Percentiles rank a stretch among this genome's conserved stretches.
Evolutionary conservation across 2,113 vertebrate genomes (phyloP).

Genomic region (Lepisosteus oculatus): DNA sequence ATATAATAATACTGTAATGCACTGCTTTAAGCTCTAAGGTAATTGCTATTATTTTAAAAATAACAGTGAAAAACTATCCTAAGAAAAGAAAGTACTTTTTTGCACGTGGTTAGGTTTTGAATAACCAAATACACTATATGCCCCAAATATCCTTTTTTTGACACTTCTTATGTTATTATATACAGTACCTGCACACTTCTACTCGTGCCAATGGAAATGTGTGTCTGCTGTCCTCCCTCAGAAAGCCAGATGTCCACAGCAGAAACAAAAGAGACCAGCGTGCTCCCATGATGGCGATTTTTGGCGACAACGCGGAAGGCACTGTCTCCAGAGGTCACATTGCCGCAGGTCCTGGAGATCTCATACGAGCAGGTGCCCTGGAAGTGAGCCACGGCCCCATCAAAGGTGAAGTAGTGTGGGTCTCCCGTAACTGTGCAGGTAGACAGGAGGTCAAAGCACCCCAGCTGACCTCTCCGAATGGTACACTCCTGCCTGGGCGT

Average conservation of each 20-base stretch:
- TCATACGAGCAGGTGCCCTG: conserved; percentile 70
- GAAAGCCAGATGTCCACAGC: conserved; percentile 52
- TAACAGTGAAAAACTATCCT: no score
- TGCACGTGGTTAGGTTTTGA: no score
- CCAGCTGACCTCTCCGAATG: conserved; percentile 36
- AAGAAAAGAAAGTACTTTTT: no score
- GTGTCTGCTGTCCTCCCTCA: background rate
- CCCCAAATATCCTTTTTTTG: no score
- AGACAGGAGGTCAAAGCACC: conserved; percentile 41
- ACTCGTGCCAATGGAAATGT: conserved; percentile 46
- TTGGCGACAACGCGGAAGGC: conserved; percentile 48
- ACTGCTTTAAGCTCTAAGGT: no score
- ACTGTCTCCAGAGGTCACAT: conserved; percentile 3
- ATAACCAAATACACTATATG: no score
- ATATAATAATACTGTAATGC: no score
- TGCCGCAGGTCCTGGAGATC: conserved; percentile 45
- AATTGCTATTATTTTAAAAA: no score
- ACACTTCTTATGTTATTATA: no score
- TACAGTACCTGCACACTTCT: conserved; percentile 43
- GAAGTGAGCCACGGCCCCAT: conserved; percentile 63
- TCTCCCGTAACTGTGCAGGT: conserved; percentile 64
- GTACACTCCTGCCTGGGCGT: conserved; percentile 43
- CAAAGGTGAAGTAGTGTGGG: conserved; percentile 70
- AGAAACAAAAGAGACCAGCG: conserved; percentile 52
- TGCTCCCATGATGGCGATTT: conserved; percentile 52